A percentile compares a stretch with the other conserved stretches of the same genome.
phyloP scores from a whole-genome alignment of 2,113 vertebrate species.

The Caretta caretta region DNA sequence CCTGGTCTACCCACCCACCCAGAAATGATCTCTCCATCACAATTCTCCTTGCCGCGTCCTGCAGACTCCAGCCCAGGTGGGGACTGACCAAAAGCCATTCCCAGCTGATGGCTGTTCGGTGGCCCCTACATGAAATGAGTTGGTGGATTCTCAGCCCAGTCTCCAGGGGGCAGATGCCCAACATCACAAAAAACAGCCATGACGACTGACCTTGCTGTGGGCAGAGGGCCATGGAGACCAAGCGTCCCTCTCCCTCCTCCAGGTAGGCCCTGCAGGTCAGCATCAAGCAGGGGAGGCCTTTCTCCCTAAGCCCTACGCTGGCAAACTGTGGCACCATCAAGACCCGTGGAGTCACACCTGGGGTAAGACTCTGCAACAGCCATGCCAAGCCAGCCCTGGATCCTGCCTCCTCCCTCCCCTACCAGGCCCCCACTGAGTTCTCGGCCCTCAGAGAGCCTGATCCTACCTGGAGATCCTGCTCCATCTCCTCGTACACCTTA shows the following conservation, averaged over 20 bases:
- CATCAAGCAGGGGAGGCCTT: background rate
- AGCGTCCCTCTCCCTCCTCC: background rate
- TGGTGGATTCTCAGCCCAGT: background rate
- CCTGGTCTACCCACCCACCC: background rate
- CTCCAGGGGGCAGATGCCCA: background rate
- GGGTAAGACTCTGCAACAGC: background rate
- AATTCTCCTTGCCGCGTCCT: background rate
- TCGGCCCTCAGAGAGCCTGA: background rate
- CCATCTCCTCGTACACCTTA: slow-evolving; percentile 87
- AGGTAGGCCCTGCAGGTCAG: too few relatives aligned
- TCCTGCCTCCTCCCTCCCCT: fast-evolving
- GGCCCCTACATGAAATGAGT: fast-evolving
- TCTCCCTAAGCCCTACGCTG: fast-evolving
- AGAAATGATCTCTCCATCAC: background rate
- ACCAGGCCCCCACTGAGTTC: fast-evolving
- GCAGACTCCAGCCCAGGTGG: background rate
- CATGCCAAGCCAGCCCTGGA: background rate
- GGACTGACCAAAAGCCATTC: background rate
- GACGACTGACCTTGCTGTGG: background rate
- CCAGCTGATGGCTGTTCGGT: background rate
- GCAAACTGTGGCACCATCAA: background rate
- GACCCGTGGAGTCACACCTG: background rate
- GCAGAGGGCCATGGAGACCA: background rate
- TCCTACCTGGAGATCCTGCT: slow-evolving; percentile 86
- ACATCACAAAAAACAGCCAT: background rate